phyloP scores from a whole-genome alignment of 2,797 vertebrate species.

The Cyprinella venusta region DNA sequence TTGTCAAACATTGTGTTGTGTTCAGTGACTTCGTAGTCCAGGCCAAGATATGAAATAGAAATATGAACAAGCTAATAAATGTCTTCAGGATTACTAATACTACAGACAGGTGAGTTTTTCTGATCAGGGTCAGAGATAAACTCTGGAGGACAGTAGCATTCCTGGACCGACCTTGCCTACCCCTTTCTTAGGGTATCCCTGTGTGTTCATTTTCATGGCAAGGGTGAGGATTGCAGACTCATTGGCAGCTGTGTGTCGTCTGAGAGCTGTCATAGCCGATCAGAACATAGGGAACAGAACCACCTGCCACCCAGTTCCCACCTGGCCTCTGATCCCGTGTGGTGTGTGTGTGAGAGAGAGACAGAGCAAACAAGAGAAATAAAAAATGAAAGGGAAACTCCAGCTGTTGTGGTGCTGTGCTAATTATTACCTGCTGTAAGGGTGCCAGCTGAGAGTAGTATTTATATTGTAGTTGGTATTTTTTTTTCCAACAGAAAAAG shows the following conservation, averaged over 20 bases:
- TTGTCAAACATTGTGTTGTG: slow-evolving; percentile 15
- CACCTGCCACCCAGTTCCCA: slow-evolving; percentile 45
- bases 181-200: background rate
- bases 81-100: background rate
- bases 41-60: too few relatives aligned
- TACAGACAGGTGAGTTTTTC: background rate
- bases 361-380: slow-evolving; percentile 20
- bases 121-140: background rate
- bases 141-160: background rate
- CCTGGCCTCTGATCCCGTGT: slow-evolving; percentile 27
- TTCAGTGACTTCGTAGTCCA: background rate
- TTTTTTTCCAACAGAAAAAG: background rate
- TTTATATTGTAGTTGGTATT: slow-evolving; percentile 16
- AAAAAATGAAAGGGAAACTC: slow-evolving; percentile 15
- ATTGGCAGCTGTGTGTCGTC: slow-evolving; percentile 35
- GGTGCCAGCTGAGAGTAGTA: slow-evolving; percentile 6
- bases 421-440: slow-evolving; percentile 36
- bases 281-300: slow-evolving; percentile 24
- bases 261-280: slow-evolving; percentile 42
- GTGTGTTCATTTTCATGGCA: slow-evolving; percentile 22
- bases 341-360: background rate
- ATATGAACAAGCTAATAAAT: background rate
- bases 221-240: slow-evolving; percentile 39
- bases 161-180: background rate
- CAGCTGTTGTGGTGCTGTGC: slow-evolving; percentile 29